phyloP scores from a whole-genome alignment of 1,140 invertebrate species.

The Drosophila pruinosa region DNA sequence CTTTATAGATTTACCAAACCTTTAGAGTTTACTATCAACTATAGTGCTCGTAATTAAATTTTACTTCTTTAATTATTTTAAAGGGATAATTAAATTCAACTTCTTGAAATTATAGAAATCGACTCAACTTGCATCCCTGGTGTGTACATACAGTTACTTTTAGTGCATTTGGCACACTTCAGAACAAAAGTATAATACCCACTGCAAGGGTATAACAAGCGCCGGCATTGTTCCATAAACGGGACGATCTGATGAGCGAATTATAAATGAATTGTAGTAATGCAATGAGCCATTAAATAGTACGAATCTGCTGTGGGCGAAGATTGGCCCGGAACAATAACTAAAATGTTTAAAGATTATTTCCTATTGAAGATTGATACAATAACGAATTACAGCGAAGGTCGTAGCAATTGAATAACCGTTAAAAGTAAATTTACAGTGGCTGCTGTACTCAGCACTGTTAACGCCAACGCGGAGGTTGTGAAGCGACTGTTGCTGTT shows the following conservation, averaged over 20 bases:
- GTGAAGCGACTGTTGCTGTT: not conserved
- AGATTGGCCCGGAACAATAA: conserved; percentile 1
- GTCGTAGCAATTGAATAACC: conserved; percentile 16
- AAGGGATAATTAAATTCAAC: too few relatives aligned
- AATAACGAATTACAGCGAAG: conserved; percentile 9
- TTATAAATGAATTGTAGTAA: conserved; percentile 57
- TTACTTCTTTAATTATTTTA: too few relatives aligned
- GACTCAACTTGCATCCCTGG: too few relatives aligned
- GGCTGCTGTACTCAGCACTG: not conserved
- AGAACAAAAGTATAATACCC: not conserved
- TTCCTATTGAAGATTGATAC: conserved; percentile 16
- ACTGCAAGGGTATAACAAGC: not conserved
- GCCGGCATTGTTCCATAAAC: conserved; percentile 57
- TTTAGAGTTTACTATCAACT: too few relatives aligned
- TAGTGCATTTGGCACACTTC: too few relatives aligned
- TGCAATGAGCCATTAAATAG: conserved; percentile 66
- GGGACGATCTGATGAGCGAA: conserved; percentile 52
- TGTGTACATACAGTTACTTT: too few relatives aligned
- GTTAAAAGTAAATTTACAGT: conserved; percentile 6
- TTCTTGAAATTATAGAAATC: too few relatives aligned
- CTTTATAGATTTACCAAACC: too few relatives aligned
- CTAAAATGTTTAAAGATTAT: not conserved
- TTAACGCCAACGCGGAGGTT: conserved; percentile 6
- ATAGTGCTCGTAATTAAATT: too few relatives aligned
- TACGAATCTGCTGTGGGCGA: conserved; percentile 21